Conservation (phyloP, 2,888 invertebrate species). For the Amblyjoppa proteus region DNA sequence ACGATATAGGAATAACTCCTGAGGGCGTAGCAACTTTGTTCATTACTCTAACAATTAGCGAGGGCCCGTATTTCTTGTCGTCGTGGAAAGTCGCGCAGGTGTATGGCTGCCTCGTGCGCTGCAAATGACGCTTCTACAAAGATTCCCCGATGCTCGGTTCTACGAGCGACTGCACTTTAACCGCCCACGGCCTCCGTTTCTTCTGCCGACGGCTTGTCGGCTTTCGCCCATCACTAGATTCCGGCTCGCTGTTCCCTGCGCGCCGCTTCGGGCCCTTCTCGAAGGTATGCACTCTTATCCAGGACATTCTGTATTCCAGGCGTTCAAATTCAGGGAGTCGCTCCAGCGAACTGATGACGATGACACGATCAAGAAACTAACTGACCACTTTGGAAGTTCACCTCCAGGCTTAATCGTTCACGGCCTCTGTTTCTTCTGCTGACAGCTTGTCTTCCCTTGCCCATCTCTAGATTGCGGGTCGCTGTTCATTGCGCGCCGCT, state of each 20-base stretch:
- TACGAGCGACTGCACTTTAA: conserved; percentile 51
- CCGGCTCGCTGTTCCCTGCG: conserved; percentile 49
- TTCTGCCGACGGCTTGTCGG: conserved; percentile 42
- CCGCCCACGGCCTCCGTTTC: conserved; percentile 51
- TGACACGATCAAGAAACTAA: conserved; percentile 7
- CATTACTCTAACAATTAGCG: conserved; percentile 72
- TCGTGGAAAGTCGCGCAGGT: conserved; percentile 35
- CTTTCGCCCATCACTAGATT: conserved; percentile 39
- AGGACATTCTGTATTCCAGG: conserved; percentile 47
- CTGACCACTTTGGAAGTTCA: conserved; percentile 1
- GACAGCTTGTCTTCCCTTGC: conserved; percentile 26
- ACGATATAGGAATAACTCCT: conserved; percentile 62
- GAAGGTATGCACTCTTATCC: conserved; percentile 42
- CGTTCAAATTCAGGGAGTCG: neutral
- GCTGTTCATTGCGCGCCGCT: conserved; percentile 41
- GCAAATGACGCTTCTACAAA: conserved; percentile 56
- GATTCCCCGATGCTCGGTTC: conserved; percentile 45
- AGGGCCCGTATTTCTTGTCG: conserved; percentile 65
- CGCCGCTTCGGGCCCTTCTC: conserved; percentile 37
- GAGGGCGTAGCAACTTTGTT: conserved; percentile 69
- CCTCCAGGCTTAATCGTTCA: conserved; percentile 31
- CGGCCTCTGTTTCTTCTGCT: conserved; percentile 51
- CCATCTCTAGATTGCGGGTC: conserved; percentile 52
- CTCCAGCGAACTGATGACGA: conserved; percentile 14
- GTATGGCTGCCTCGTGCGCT: conserved; percentile 38